phyloP scores from a whole-genome alignment of 2,113 vertebrate species.

The Mus musculus region GRCm39 chr1:161118001-161118500 shows the following conservation, averaged over 20 bases:
- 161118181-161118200: neutral
- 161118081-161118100: neutral
- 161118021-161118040: neutral
- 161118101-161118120: neutral
- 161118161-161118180: neutral
- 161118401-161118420: neutral
- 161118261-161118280: neutral
- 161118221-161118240: neutral
- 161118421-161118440: neutral
- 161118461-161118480: neutral
- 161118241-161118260: neutral
- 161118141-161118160: neutral
- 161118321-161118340: neutral
- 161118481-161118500: neutral
- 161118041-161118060: neutral
- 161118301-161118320: neutral
- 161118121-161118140: neutral
- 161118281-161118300: neutral
- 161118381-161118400: neutral
- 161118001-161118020: neutral
- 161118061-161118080: neutral
- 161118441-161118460: neutral
- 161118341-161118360: neutral
- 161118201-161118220: neutral
- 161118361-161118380: neutral